Base-by-base conservation (phyloP, 2,888 invertebrate species). In the Hylaea fasciaria region DNA sequence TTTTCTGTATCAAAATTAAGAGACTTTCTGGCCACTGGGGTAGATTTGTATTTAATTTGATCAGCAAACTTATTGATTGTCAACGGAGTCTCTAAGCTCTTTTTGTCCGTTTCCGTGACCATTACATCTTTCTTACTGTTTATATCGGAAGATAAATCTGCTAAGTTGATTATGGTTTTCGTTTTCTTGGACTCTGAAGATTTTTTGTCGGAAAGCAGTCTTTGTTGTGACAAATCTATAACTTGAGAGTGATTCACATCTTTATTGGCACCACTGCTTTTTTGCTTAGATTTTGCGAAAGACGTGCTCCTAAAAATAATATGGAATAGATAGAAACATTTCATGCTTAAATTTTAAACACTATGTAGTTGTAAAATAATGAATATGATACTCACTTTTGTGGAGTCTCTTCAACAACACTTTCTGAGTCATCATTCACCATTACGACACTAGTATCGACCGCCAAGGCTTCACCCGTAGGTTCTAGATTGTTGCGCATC, bases 391-490 rank as follows among this genome's bases (percentile, higher is more conserved):
- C 84, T 65, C 77, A 93, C 92, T 92, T 92, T 72, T 92, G 92
- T 57, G 92, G 92, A 52, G 92, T 93, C 59, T 92, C 92, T 73
- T 92, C 92, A 22, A 92, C 89, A 29, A 92, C 78, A 73, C 88
- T 87, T 62, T 77, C 89, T 40, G 83, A 87, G 65, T 84, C 87
- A 62, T 87, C 85, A 67, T 80, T 73, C 10, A 76, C 71, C 4
- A 74, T 57, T 43, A 64, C 56, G 62, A 47, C 68, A 48, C 72
- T 56, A 52, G 67, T 59, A 54, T 62, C 66, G 55, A 62, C 64
- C 22, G 65, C 57, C 13, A 64, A 70, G 13, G 64, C 47, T 28
- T 59, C 37, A 12, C 35, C 61, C 44, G 63, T 47, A 43, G 66
- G 61, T 29, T 72, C 73, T 14, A 68, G 59, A 57, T 82, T 74